phyloP scores from a whole-genome alignment of 1,140 invertebrate species.

The Cydia fagiglandana region DNA sequence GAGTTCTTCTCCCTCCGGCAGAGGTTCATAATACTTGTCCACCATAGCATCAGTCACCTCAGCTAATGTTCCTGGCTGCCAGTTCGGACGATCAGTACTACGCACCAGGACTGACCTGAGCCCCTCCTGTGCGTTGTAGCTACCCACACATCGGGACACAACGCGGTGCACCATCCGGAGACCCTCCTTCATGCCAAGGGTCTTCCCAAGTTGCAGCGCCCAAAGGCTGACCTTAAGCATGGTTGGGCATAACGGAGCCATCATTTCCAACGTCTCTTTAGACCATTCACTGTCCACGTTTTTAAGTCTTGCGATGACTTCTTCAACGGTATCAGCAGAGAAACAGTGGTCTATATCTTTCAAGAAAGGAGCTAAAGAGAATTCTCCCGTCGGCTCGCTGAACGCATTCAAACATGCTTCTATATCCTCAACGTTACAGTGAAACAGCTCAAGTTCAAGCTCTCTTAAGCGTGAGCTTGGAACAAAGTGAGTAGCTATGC shows the following conservation, averaged over 20 bases:
- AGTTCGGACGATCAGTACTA: slow-evolving; percentile 95
- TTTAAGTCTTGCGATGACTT: slow-evolving; percentile 88
- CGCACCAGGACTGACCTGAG: slow-evolving; percentile 96
- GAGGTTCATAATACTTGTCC: slow-evolving; percentile 57
- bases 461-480: slow-evolving; percentile 83
- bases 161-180: slow-evolving; percentile 95
- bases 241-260: slow-evolving; percentile 95
- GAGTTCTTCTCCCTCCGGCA: slow-evolving; percentile 85
- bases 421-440: slow-evolving; percentile 81
- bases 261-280: slow-evolving; percentile 81
- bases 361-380: slow-evolving; percentile 86
- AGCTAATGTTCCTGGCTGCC: slow-evolving; percentile 88
- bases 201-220: slow-evolving; percentile 86
- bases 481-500: slow-evolving; percentile 96
- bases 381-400: slow-evolving; percentile 80
- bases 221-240: slow-evolving; percentile 94
- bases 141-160: slow-evolving; percentile 82
- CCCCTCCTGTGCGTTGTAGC: slow-evolving; percentile 97
- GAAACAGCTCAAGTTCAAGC: slow-evolving; percentile 84
- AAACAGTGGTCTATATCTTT: slow-evolving; percentile 92
- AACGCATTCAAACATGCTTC: slow-evolving; percentile 81
- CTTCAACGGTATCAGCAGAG: slow-evolving; percentile 87
- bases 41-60: slow-evolving; percentile 88
- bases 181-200: slow-evolving; percentile 88
- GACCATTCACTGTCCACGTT: slow-evolving; percentile 90